Evolutionary conservation across 2,888 invertebrate genomes (phyloP), one percentile per base, ranked within the genome.

Genomic region (Thymelicus sylvestris): DNA sequence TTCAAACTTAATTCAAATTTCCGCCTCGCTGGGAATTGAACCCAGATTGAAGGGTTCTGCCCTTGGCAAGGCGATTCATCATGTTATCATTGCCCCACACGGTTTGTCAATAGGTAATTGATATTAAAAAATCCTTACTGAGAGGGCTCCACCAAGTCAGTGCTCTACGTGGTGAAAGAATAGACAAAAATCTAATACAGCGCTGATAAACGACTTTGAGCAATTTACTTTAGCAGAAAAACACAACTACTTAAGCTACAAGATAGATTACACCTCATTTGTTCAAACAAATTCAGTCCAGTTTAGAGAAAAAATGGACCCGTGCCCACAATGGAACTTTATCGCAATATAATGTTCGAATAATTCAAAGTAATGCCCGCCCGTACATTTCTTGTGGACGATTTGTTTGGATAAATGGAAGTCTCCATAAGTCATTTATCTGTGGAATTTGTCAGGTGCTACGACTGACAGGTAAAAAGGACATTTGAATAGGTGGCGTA

Each of bases 401-500:
- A 60, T 60, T 60, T 60, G 39, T 39, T 39, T 60, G 39, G 59
- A n/a, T 13, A 15, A 60, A 60, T 60, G 41, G 60, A 60, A 41
- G 5, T 60, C 41, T 39, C 60, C 41, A 41, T 60, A 60, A 41
- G n/a, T 60, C 60, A 60, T 60, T 15, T 41, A 15, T 15, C 60
- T 31, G 31, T 10, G 12, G 31, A 31, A 57, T 57, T 57, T 31
- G 13, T 57, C 57, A 57, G 57, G 8, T 44, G 44, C 38, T 57
- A 31, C 57, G 8, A 6, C 19, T 60, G 59, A 39, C 59, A 8
- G 60, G 15, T 41, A n/a, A 60, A 60, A 41, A 15, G 24, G 15
- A 6, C 39, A 41, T 41, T 15, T 7, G n/a, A 39, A 60, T 60
- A 2, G 15, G 4, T 41, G 8, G 8, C 41, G 41, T 15, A 41